Conservation (phyloP, 2,113 vertebrate species). For the Psettodes erumei region DNA sequence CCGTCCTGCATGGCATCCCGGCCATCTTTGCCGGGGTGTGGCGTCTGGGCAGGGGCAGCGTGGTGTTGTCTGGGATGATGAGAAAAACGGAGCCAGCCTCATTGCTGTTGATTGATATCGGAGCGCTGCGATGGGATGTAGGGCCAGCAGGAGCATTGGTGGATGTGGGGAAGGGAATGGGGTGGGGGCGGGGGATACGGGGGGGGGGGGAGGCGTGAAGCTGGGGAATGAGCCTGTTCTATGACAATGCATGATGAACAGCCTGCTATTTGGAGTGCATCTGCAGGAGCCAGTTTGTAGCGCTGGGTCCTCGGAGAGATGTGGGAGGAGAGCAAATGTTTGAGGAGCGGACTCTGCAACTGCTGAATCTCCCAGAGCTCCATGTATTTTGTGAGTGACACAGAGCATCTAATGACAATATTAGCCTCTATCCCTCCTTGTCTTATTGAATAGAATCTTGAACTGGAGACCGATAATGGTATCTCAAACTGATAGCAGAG, state of each 20-base stretch:
- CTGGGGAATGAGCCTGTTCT: constrained; percentile 57
- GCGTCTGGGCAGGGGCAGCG: constrained; percentile 47
- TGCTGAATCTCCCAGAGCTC: constrained; percentile 63
- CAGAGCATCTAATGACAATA: constrained; percentile 74
- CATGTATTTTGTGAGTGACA: constrained; percentile 70
- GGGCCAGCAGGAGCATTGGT: constrained; percentile 66
- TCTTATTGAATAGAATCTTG: constrained; percentile 71
- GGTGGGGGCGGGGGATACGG: not conserved
- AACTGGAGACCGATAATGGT: constrained; percentile 64
- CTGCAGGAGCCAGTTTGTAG: constrained; percentile 72
- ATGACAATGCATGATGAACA: constrained; percentile 81
- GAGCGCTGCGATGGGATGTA: constrained; percentile 62
- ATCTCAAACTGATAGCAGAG: constrained; percentile 65
- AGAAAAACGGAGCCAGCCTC: constrained; percentile 70
- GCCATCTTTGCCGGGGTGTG: constrained; percentile 65
- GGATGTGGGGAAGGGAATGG: constrained; percentile 14
- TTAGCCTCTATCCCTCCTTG: constrained; percentile 68
- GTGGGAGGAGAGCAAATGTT: constrained; percentile 78
- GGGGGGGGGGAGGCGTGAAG: not conserved
- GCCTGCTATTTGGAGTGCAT: constrained; percentile 78
- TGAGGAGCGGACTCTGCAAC: constrained; percentile 72
- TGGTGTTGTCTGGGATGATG: constrained; percentile 48
- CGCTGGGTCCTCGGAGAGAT: constrained; percentile 68
- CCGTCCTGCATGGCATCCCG: constrained; percentile 43
- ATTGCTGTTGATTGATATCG: constrained; percentile 83